Conservation (phyloP, 1,140 invertebrate species). For the Coboldia fuscipes region DNA sequence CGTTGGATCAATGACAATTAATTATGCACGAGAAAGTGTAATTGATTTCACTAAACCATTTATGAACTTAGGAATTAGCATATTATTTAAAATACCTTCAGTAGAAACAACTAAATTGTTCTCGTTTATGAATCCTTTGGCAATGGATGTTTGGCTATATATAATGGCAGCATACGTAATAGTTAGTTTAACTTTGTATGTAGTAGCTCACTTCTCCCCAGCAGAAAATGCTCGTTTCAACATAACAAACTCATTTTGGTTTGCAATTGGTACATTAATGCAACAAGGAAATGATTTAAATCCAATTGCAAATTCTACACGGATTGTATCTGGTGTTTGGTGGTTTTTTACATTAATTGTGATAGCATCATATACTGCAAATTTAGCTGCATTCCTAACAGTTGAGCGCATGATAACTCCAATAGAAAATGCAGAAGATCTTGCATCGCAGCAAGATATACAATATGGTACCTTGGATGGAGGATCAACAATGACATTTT, state of each 20-base stretch:
- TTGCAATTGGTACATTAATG: conserved; percentile 83
- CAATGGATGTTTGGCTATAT: conserved; percentile 87
- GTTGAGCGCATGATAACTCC: conserved; percentile 68
- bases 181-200: conserved; percentile 83
- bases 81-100: conserved; percentile 71
- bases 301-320: conserved; percentile 46
- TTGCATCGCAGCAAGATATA: conserved; percentile 68
- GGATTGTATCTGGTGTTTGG: conserved; percentile 89
- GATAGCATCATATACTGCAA: conserved; percentile 87
- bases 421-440: conserved; percentile 71
- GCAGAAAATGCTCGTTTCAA: conserved; percentile 79
- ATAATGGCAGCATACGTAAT: conserved; percentile 77
- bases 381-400: conserved; percentile 83
- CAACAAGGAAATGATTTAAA: conserved; percentile 80
- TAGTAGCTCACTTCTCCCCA: conserved; percentile 85
- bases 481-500: conserved; percentile 57
- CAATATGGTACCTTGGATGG: conserved; percentile 60
- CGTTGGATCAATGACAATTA: conserved; percentile 83
- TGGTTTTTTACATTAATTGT: conserved; percentile 90
- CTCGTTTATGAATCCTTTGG: conserved; percentile 87
- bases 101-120: conserved; percentile 80
- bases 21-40: conserved; percentile 76
- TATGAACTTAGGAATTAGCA: conserved; percentile 73
- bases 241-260: conserved; percentile 71
- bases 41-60: conserved; percentile 90